Evolutionary conservation across 2,888 invertebrate species (phyloP), one percentile per base, ranked within the genome.

Genomic region (Thyatira batis): DNA sequence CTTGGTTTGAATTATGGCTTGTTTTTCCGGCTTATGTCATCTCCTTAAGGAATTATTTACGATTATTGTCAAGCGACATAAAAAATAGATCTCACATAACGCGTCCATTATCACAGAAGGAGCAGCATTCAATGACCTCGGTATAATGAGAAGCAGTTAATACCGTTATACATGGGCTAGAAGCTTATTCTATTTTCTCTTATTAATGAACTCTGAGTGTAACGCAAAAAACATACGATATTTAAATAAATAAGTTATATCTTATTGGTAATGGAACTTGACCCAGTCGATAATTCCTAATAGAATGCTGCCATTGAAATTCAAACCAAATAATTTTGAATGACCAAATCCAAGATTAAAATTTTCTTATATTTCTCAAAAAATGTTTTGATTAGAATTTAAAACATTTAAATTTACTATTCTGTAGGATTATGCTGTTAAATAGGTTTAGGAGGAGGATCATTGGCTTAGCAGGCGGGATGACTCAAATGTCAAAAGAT

Each of bases 21-120:
- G 57, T 57, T 61, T 60, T 61, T 55, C 62, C 49, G 54, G 53
- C 49, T 55, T 53, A 45, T 52, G 54, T 57, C 49, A 58, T 52
- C 23, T 28, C 44, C 51, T 53, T 30, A n/a, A 49, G 50, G 20
- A 50, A 60, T 62, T 58, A 64, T 63, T 63, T 61, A 66, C 53
- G 61, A 59, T 62, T 63, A 61, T 56, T 55, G 51, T 53, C 51
- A 45, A 60, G 58, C 8, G 20, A 44, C 27, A 58, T 58, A 60
- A 65, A 65, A 68, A 64, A 61, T 58, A 51, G 57, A 48, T 51
- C 33, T 66, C 56, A 25, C 50, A 53, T 57, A 48, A 49, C 52
- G 51, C 54, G 52, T 55, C 54, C 60, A 64, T 65, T 56, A 56
- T 57, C 53, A 58, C 59, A 55, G 23, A 49, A 54, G 21, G 20